Evolutionary conservation across 2,797 vertebrate species (phyloP), one percentile per base, ranked within the genome.

Genomic region (Chlorospingus semifuscus): DNA sequence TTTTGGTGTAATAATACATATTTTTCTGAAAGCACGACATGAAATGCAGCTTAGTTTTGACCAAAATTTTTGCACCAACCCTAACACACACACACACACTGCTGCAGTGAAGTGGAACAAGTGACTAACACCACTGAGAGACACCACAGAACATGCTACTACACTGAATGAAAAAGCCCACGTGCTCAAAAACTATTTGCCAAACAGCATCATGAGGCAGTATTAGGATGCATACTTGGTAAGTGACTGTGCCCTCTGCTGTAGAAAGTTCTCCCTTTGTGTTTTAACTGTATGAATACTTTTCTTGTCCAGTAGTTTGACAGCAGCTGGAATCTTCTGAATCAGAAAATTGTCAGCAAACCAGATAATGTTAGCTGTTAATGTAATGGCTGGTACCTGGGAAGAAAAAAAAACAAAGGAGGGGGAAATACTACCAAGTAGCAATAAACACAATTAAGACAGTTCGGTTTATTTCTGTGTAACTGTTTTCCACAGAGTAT

Each of bases 291-390:
- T 75, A 95, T 99, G 99, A 57, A 99, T 93, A 93, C 98, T 99
- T 98, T 99, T 99, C 97, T 98, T 99, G 95, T 99, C 99, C 97
- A 99, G 96, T 92, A 99, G 97, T 97, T 99, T 99, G 76, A 99
- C 99, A 93, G 99, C 99, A 92, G 98, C 98, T 34, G 99, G 99
- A 61, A 99, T 97, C 96, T 99, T 99, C 78, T 98, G 97, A 47
- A 98, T 96, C 78, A 99, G 98, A 97, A 99, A 99, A 37, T 97
- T 97, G 96, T 99, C 99, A 15, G 99, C 98, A 98, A 99, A 99
- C 99, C 99, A 99, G 97, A 99, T 98, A 92, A 99, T 99, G 97
- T 99, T 99, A 80, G 99, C 98, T 53, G 98, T 99, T 96, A 99
- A 97, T 30, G 99, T 99, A 94, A 99, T 98, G 65, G 99, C 99